Base-by-base conservation (phyloP, 2,888 invertebrate species). In the Eilema caniola region DNA sequence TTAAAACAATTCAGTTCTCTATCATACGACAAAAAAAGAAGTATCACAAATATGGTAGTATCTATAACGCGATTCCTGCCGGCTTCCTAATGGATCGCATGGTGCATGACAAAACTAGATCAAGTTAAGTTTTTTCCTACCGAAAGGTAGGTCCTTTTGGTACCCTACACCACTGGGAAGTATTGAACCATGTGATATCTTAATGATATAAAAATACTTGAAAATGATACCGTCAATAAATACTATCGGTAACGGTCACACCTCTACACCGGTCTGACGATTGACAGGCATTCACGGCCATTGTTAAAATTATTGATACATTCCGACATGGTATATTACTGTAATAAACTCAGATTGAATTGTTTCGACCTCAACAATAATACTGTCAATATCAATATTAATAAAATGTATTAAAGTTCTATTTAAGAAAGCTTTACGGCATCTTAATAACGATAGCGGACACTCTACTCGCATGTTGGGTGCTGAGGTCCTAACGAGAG, bases 361-460 rank as follows among this genome's bases (percentile, higher is more conserved):
- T 53, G 47, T 47, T 53, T n/a, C n/a, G 53, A 53, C 53, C 53
- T 53, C 53, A n/a, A n/a, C 53, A 53, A 53, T 53, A 53, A 4
- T 53, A 53, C 8, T 53, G 61, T 61, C 61, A 28, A 61, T 11
- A 61, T 28, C 53, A 53, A 53, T 53, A 53, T 53, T n/a, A 53
- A 53, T 53, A 53, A 53, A 53, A 53, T 53, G 8, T 53, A n/a
- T 53, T n/a, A n/a, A 53, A n/a, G 53, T 53, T 53, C 1, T 53
- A n/a, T 53, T n/a, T 53, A 8, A n/a, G 53, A 53, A 53, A 53
- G 53, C 20, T n/a, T n/a, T 41, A 47, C 3, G 16, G 47, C 47
- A 20, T 53, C 10, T 53, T 47, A 53, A 53, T 53, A 10, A 53
- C n/a, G 20, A 20, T 20, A n/a, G 1, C 8, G 12, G 20, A 20